Base-by-base conservation (phyloP, 30 jellyfish, hydroid and myxozoan genomes). In the Cassiopea xamachana region DNA sequence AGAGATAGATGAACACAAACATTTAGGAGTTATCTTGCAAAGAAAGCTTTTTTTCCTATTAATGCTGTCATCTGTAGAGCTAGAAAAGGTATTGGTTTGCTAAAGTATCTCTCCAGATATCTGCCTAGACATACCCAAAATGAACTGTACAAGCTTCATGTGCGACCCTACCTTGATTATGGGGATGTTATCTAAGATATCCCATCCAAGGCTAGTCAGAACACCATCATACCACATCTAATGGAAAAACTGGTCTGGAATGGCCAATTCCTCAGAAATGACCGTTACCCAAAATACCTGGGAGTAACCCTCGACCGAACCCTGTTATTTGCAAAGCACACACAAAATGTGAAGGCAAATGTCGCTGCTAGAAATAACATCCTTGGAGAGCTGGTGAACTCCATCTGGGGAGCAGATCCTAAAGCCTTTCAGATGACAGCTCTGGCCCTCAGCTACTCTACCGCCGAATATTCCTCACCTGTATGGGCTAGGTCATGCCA, bases 41-140 rank as follows among this genome's bases (percentile, higher is more conserved):
- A n/a, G 46, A 19, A 79, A 58, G 69, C 60, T 79, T 60, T 69
- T 86, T 45, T 84, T 84, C 92, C 48, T 84, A 48, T 69, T n/a
- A 69, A 84, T 6, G 60, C 92, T 18, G 92, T 86, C 27, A 70
- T 84, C 86, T 69, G 87, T 9, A 69, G 70, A 67, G 51, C 88
- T 44, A 58, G 88, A 59, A 79, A 55, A 59, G 88, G 88, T 75
- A 50, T 79, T 51, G 78, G 78, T 79, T 45, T 51, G 77, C 59
- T 55, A 47, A 75, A 60, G 55, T 55, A 45, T 60, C 77, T 77
- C 73, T 79, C 88, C 43, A 61, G 60, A 79, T 79, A 79, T n/a
- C 88, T 79, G 60, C 88, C 85, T 27, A 75, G 85, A 46, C 85
- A 75, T 75, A 75, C 69, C 85, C 70, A 44, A 48, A 75, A 75